Evolutionary conservation across 2,888 invertebrate species (phyloP).

Genomic region (Slavum lentiscoides): DNA sequence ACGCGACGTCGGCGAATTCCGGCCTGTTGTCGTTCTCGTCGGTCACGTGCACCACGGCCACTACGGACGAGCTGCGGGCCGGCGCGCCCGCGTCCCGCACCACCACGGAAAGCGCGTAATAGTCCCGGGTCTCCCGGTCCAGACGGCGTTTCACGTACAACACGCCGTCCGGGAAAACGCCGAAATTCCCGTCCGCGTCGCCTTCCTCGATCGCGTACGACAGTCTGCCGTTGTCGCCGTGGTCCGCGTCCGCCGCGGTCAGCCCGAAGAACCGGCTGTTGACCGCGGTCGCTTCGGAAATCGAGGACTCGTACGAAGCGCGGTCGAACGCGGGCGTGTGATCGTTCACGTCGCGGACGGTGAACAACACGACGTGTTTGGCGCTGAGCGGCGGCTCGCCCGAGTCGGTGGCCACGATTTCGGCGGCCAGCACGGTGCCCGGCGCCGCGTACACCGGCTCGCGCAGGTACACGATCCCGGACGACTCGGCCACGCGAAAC

Average conservation of each 20-base stretch:
- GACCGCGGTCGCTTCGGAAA: conserved; percentile 86
- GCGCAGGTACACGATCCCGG: conserved; percentile 86
- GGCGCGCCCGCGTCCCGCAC: conserved; percentile 81
- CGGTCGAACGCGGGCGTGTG: conserved; percentile 93
- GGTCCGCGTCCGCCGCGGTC: conserved; percentile 85
- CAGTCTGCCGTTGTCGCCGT: conserved; percentile 78
- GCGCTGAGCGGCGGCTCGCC: conserved; percentile 76
- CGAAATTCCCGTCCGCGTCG: conserved; percentile 83
- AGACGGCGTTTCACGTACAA: conserved; percentile 83
- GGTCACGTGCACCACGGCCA: conserved; percentile 88
- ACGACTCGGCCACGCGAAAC: conserved; percentile 82
- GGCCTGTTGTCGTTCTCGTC: conserved; percentile 98
- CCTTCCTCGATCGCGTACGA: conserved; percentile 84
- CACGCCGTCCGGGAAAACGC: conserved; percentile 92
- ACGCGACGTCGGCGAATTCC: conserved; percentile 85
- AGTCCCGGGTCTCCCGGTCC: conserved; percentile 88
- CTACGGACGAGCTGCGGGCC: conserved; percentile 79
- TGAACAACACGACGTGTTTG: conserved; percentile 72
- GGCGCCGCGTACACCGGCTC: conserved; percentile 78
- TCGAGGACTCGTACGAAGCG: conserved; percentile 87
- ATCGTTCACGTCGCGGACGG: conserved; percentile 88
- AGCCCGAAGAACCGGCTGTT: conserved; percentile 89
- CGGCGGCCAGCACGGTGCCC: conserved; percentile 71
- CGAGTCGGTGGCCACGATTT: conserved; percentile 84
- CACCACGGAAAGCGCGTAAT: conserved; percentile 84